Evolutionary conservation across 2,113 vertebrate genomes (phyloP), one percentile per base, ranked within the genome.

Genomic region (Hiodon tergisus): DNA sequence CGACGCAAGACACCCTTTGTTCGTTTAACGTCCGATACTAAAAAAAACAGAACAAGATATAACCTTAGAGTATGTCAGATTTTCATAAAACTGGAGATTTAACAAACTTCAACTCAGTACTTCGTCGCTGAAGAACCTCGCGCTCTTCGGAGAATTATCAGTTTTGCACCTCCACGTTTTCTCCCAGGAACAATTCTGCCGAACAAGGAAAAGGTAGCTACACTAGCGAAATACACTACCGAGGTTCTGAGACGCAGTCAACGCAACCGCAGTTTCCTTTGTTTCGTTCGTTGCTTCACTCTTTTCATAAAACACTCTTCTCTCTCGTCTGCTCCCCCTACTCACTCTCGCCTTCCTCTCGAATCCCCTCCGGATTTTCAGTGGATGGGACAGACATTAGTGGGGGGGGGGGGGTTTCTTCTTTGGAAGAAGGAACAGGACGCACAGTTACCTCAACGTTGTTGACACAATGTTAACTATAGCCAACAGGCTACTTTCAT

Each of bases 231-330:
- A 85, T 11, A 48, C 66, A 74, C 58, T 72, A 48, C 83, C 84
- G 81, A 83, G 85, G 86, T 85, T 81, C 86, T 76, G 79, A 85
- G 87, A 85, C 86, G 83, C 88, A 78, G 72, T 86, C 74, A 88
- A 83, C 80, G 82, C 85, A 88, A 85, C 85, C 88, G 87, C 89
- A 86, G 86, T 83, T 85, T 90, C 89, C 91, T 90, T 92, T 91
- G 89, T 92, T 86, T 88, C 81, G 66, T 83, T 78, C 79, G 82
- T 75, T 83, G 86, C 83, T 85, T 86, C 85, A 79, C 85, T 87
- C 87, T 82, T 85, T 88, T 89, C 86, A 87, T 14, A 59, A 85
- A 86, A 86, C 87, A 80, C 85, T 81, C 83, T 85, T 85, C 81
- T 82, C 82, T 78, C 84, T 83, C 48, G 82, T 83, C 85, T 74